Conservation (phyloP, 2,888 invertebrate species). For the Rhopalosiphum nymphaeae region DNA sequence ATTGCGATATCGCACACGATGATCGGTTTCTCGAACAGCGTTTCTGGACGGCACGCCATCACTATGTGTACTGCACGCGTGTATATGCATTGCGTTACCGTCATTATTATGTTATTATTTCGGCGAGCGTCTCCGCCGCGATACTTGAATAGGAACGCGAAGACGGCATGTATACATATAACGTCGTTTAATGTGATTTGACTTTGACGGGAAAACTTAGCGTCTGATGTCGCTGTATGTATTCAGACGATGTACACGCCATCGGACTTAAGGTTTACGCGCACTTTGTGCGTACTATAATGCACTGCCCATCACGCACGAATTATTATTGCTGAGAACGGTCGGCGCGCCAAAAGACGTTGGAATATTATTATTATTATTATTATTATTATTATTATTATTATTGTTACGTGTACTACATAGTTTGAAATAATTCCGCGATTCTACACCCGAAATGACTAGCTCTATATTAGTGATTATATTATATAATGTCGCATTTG, state of each 20-base stretch:
- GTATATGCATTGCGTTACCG: not conserved
- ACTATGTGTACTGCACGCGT: not conserved
- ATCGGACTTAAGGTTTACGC: not conserved
- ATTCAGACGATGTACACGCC: not conserved
- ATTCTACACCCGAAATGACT: not conserved
- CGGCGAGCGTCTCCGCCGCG: not conserved
- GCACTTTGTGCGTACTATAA: not conserved
- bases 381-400: not conserved
- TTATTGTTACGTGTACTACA: not conserved
- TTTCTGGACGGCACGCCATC: conserved; percentile 52
- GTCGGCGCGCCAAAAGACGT: not conserved
- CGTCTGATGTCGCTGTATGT: not conserved
- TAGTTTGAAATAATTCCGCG: not conserved
- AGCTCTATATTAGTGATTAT: not conserved
- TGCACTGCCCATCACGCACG: not conserved
- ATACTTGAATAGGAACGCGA: not conserved
- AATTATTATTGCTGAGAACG: not conserved
- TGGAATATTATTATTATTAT: not conserved
- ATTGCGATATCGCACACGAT: conserved; percentile 21
- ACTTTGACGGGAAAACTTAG: not conserved
- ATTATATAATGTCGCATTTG: not conserved
- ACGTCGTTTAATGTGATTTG: not conserved
- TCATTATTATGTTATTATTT: conserved; percentile 11
- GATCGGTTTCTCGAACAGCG: conserved; percentile 41
- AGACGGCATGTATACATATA: not conserved